Conservation (phyloP, 1,140 invertebrate genomes). For the Adoxophyes honmai region DNA sequence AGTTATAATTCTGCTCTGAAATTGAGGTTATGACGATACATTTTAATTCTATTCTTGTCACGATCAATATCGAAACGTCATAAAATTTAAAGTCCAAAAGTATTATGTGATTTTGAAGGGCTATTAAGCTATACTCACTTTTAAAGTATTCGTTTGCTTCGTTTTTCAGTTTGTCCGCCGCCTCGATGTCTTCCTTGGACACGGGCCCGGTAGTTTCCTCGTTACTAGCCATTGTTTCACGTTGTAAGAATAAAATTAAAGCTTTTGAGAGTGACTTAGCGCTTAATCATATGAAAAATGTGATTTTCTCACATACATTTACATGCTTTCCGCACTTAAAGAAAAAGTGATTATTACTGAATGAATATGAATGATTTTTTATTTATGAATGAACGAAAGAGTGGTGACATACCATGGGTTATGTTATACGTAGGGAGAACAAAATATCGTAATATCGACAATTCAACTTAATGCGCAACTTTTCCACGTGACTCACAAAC, state of each 20-base stretch:
- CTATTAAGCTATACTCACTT: slow-evolving; percentile 51
- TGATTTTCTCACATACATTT: slow-evolving; percentile 47
- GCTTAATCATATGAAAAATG: slow-evolving; percentile 46
- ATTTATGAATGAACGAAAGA: slow-evolving; percentile 35
- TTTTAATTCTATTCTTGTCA: slow-evolving; percentile 27
- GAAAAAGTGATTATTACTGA: slow-evolving; percentile 54
- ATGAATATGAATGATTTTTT: slow-evolving; percentile 47
- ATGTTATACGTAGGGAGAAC: not conserved
- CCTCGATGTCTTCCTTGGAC: slow-evolving; percentile 59
- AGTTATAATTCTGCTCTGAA: slow-evolving; percentile 92
- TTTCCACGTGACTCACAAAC: not conserved
- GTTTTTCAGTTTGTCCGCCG: slow-evolving; percentile 64
- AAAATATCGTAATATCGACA: not conserved
- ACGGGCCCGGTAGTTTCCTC: slow-evolving; percentile 54
- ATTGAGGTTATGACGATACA: slow-evolving; percentile 57
- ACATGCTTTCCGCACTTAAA: slow-evolving; percentile 52
- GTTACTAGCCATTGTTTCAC: slow-evolving; percentile 49
- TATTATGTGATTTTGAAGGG: not conserved
- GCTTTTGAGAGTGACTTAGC: slow-evolving; percentile 30
- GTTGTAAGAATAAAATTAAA: slow-evolving; percentile 40
- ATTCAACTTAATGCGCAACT: not conserved
- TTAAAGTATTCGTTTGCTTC: slow-evolving; percentile 72
- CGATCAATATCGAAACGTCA: slow-evolving; percentile 25
- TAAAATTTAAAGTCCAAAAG: slow-evolving; percentile 1
- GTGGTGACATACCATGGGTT: not conserved